Evolutionary conservation across 2,113 vertebrate genomes (phyloP).

Genomic region (Lates calcarifer): DNA sequence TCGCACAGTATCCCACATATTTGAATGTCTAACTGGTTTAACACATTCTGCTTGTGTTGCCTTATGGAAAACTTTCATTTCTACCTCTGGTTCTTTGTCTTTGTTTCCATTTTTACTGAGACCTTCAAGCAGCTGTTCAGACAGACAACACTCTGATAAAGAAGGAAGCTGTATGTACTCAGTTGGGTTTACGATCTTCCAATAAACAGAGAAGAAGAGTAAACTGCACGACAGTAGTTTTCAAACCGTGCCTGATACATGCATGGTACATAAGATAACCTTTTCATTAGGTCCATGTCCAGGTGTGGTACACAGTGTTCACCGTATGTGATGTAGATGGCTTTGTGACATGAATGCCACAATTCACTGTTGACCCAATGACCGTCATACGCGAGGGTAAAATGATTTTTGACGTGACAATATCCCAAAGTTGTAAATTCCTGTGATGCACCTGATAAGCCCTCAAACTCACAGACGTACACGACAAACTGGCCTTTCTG

Average conservation of each 20-base stretch:
- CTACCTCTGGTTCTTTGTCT: constrained; percentile 57
- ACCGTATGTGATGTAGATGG: background rate
- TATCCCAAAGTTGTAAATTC: background rate
- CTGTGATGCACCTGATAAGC: background rate
- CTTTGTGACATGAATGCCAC: background rate
- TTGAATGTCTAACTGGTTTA: background rate
- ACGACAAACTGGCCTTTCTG: background rate
- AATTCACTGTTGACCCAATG: background rate
- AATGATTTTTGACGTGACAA: background rate
- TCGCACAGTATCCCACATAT: constrained; percentile 5
- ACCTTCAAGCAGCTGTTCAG: constrained; percentile 23
- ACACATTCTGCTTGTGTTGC: constrained; percentile 35
- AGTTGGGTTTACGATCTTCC: too few species aligned
- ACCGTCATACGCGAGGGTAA: background rate
- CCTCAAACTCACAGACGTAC: background rate
- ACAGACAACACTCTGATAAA: too few species aligned
- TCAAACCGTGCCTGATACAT: too few species aligned
- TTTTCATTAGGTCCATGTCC: too few species aligned
- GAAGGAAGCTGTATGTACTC: too few species aligned
- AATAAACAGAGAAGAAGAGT: too few species aligned
- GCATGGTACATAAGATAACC: too few species aligned
- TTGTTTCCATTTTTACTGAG: constrained; percentile 5
- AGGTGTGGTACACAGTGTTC: too few species aligned
- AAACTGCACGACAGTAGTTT: too few species aligned
- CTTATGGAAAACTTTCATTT: constrained; percentile 31